phyloP scores from a whole-genome alignment of 2,888 invertebrate genomes.

The Chouioia cunea region DNA sequence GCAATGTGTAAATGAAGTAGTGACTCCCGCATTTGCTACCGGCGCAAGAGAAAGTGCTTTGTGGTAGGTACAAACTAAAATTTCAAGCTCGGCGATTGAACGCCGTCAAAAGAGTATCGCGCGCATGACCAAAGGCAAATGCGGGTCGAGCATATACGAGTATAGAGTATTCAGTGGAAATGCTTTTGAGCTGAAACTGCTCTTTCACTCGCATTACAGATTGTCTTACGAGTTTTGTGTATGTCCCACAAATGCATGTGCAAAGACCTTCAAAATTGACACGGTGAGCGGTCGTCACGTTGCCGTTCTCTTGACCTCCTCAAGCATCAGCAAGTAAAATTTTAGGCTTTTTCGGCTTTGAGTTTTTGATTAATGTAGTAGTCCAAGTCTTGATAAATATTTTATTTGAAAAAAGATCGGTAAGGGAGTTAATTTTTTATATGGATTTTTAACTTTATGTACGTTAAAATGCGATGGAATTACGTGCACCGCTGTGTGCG shows the following conservation, averaged over 20 bases:
- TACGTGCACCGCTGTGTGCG: not conserved
- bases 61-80: no score
- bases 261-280: constrained; percentile 28
- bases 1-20: no score
- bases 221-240: constrained; percentile 20
- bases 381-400: no score
- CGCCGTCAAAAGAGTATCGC: no score
- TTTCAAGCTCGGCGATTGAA: no score
- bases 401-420: no score
- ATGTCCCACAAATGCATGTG: not conserved
- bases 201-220: constrained; percentile 21
- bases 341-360: not conserved
- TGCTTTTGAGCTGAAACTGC: constrained; percentile 17
- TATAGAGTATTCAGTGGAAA: not conserved
- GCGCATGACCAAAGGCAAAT: no score
- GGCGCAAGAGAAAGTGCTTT: no score
- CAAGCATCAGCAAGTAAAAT: not conserved
- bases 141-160: not conserved
- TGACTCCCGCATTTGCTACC: no score
- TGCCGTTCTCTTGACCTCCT: constrained; percentile 8
- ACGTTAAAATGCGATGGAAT: no score
- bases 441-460: not conserved
- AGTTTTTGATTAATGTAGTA: not conserved
- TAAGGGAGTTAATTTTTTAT: not conserved
- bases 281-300: constrained; percentile 26